Evolutionary conservation across 2,888 invertebrate genomes (phyloP).

Genomic region (Drosophila ustulata): DNA sequence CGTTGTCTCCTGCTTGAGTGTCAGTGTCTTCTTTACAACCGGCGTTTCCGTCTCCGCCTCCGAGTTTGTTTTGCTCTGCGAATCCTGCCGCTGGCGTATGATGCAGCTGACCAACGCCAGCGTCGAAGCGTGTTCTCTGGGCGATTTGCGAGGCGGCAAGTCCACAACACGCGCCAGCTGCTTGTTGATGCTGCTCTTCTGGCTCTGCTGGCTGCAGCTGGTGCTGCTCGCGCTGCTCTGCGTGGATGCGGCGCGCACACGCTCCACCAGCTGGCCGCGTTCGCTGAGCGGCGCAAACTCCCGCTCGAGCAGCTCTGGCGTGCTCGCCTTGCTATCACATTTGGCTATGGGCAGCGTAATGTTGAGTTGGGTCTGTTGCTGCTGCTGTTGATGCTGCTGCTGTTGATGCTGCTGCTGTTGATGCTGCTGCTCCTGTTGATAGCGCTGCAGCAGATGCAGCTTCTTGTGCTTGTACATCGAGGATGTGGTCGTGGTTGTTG

Average conservation of each 20-base stretch:
- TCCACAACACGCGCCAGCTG: conserved; percentile 79
- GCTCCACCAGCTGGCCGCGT: conserved; percentile 51
- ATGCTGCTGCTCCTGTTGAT: conserved; percentile 76
- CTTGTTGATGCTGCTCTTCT: conserved; percentile 74
- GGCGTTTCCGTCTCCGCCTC: conserved; percentile 65
- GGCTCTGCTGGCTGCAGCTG: conserved; percentile 73
- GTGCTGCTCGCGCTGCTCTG: conserved; percentile 76
- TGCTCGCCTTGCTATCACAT: conserved; percentile 81
- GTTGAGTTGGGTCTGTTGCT: conserved; percentile 49
- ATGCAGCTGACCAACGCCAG: conserved; percentile 91
- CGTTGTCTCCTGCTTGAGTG: conserved; percentile 35
- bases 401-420: conserved; percentile 71
- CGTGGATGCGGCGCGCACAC: conserved; percentile 69
- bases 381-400: conserved; percentile 75
- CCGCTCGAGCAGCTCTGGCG: conserved; percentile 71
- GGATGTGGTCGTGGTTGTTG: conserved; percentile 21
- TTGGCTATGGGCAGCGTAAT: conserved; percentile 54
- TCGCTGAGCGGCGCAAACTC: conserved; percentile 65
- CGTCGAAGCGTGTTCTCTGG: conserved; percentile 95
- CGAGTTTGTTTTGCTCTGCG: conserved; percentile 80
- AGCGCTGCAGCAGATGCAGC: conserved; percentile 79
- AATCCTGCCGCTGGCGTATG: conserved; percentile 85
- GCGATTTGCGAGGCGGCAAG: conserved; percentile 90
- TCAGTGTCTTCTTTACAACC: conserved; percentile 26
- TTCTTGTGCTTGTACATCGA: conserved; percentile 78